Base-by-base conservation (phyloP, 2,113 vertebrate genomes). In the Buteo buteo region DNA sequence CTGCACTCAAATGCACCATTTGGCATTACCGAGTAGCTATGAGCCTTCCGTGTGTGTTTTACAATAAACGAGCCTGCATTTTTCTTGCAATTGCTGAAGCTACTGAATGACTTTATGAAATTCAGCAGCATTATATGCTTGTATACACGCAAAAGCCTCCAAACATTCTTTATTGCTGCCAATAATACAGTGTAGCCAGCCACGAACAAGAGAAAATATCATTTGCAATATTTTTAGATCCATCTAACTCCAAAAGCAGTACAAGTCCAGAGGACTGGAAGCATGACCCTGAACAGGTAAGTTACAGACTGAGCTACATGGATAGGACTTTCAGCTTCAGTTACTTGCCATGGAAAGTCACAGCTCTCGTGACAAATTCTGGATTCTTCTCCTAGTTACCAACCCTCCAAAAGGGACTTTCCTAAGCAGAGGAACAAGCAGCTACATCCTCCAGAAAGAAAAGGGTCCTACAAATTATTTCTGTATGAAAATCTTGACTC, bases 301-400 rank as follows among this genome's bases (percentile, higher is more conserved):
- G 28, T 16, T 38, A 1, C 0, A 1, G 50, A 31, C 32, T 40
- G 34, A 84, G 40, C 3, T 17, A 18, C 12, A 13, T 0, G 3
- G 36, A 54, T 2, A 66, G 8, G 19, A 62, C 22, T 62, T 82
- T 25, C 34, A 87, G 54, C 12, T 38, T 42, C 6, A 47, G 80
- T 26, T 18, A 70, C 58, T 47, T 58, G 65, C 42, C 49, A 34
- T 3, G 9, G 32, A 18, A 61, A 50, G 54, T 34, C 29, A 64
- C 22, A 59, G 31, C 31, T 54, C 62, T 44, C 1, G 0, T 19
- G 29, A 85, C 34, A 83, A 67, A 73, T 61, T 72, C 11, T 11
- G 38, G 28, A 42, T 40, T 52, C 26, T 86, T 31, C 52, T 28
- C 76, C 20, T 50, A 20, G 14, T 44, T 38, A 36, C 10, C 29